These are phyloP conservation scores for Idaea biselata DNA, from an alignment of 2,888 invertebrate genomes.

Conservation along the genomic window DNA sequence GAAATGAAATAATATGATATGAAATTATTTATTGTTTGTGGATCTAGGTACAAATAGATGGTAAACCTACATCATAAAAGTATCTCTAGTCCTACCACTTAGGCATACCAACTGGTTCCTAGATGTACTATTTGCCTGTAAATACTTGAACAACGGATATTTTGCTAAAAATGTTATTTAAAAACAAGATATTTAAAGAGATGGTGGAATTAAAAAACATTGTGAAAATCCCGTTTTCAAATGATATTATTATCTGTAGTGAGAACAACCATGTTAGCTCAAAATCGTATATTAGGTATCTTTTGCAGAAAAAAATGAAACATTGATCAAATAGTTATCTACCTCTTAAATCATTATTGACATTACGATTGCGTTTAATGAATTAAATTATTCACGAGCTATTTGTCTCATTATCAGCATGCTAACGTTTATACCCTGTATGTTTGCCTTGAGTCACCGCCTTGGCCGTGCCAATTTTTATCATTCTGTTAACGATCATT, in stretches of 20 bases:
- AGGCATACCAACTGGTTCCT: too few species aligned
- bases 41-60: too few species aligned
- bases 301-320: background rate
- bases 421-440: background rate
- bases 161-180: too few species aligned
- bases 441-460: constrained; percentile 20
- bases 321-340: constrained; percentile 3
- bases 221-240: too few species aligned
- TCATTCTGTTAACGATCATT: background rate
- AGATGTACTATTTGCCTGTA: too few species aligned
- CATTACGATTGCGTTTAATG: background rate
- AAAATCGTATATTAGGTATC: background rate
- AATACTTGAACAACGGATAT: too few species aligned
- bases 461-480: constrained; percentile 16
- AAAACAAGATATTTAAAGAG: too few species aligned
- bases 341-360: constrained; percentile 14
- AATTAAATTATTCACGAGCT: background rate
- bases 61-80: too few species aligned
- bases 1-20: too few species aligned
- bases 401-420: background rate
- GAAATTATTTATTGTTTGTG: too few species aligned
- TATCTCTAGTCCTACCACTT: too few species aligned
- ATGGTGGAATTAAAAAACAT: too few species aligned
- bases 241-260: background rate
- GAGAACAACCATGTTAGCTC: background rate